These are phyloP conservation scores for Stichodactyla helianthus DNA, from an alignment of 64 coral and sea anemone species.

Conservation along the genomic window DNA sequence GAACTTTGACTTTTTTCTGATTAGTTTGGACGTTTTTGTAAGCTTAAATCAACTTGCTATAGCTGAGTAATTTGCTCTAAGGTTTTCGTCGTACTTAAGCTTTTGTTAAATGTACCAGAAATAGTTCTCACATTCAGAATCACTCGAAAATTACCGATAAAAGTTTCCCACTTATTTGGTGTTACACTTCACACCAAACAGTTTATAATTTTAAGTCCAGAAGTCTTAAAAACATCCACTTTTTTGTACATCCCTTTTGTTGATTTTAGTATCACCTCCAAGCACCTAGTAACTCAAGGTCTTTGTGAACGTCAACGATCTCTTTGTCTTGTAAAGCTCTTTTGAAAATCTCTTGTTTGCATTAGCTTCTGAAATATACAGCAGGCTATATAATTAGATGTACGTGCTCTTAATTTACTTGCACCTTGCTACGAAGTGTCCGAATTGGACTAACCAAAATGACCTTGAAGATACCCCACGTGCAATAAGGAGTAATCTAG, in stretches of 20 bases:
- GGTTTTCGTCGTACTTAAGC: not conserved
- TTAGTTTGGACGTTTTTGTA: not conserved
- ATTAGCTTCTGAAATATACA: not conserved
- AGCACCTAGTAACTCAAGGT: conserved; percentile 4
- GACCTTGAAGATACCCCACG: too few relatives aligned
- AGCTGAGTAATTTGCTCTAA: not conserved
- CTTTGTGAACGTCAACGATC: not conserved
- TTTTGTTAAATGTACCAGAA: too few relatives aligned
- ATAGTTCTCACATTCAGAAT: too few relatives aligned
- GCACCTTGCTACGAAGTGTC: too few relatives aligned
- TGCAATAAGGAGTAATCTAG: too few relatives aligned
- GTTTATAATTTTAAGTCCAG: too few relatives aligned
- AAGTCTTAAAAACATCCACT: not conserved
- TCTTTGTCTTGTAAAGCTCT: not conserved
- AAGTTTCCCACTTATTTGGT: too few relatives aligned
- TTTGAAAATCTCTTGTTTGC: not conserved
- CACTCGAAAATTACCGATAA: too few relatives aligned
- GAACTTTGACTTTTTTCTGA: conserved; percentile 3
- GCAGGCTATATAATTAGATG: not conserved
- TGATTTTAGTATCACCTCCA: not conserved
- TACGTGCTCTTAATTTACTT: too few relatives aligned
- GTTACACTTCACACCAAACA: too few relatives aligned
- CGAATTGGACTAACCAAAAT: too few relatives aligned
- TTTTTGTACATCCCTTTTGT: not conserved
- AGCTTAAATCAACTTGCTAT: not conserved